Conservation (phyloP, 1,140 invertebrate species). For the Cydia pomonella region DNA sequence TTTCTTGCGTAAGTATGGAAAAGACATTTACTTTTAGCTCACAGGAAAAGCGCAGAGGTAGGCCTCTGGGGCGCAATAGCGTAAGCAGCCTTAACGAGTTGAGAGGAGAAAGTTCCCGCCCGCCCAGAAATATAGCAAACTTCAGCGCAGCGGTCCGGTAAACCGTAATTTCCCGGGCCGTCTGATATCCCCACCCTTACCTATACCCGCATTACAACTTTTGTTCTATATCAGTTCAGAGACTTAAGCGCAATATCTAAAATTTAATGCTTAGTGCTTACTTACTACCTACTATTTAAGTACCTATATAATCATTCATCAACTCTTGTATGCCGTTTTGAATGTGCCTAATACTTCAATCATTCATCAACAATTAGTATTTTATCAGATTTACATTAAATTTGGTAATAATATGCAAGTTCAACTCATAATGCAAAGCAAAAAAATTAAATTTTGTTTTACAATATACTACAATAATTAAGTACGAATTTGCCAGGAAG, state of each 20-base stretch:
- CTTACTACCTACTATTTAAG: background rate
- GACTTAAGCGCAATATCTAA: background rate
- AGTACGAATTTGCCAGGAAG: background rate
- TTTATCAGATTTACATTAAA: too few species aligned
- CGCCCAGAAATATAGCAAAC: conserved; percentile 43
- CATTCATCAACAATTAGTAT: too few species aligned
- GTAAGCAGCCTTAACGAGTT: conserved; percentile 44
- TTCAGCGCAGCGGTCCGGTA: conserved; percentile 39
- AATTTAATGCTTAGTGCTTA: background rate
- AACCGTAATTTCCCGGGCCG: conserved; percentile 34
- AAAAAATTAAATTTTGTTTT: too few species aligned
- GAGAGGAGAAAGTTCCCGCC: conserved; percentile 42
- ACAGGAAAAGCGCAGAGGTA: conserved; percentile 40
- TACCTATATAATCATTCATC: too few species aligned
- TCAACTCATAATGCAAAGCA: too few species aligned
- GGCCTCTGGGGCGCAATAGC: conserved; percentile 47
- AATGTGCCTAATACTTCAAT: too few species aligned
- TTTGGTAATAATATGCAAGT: too few species aligned
- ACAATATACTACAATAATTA: background rate
- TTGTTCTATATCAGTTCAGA: background rate
- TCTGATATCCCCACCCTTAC: background rate
- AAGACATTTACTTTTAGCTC: conserved; percentile 20
- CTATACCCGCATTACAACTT: conserved; percentile 13
- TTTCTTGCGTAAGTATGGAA: background rate
- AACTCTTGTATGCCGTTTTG: too few species aligned